Conservation (phyloP, 2,797 vertebrate species). For the Pristis pectinata region DNA sequence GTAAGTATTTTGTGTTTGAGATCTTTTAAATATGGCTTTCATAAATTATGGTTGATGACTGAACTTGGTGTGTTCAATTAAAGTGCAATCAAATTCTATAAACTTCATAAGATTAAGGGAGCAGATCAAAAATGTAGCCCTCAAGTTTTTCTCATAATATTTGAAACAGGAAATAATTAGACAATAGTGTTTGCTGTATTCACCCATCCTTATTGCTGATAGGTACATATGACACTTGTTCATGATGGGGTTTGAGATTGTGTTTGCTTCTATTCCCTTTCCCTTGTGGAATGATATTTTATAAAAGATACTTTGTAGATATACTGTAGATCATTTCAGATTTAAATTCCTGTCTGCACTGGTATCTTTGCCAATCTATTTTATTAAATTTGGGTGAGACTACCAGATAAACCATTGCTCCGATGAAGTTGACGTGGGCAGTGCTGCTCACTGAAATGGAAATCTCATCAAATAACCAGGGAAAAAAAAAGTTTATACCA, state of each 20-base stretch:
- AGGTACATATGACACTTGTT: not conserved
- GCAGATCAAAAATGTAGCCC: not conserved
- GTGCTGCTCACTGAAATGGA: not conserved
- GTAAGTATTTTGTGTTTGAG: slow-evolving; percentile 47
- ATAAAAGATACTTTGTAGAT: not conserved
- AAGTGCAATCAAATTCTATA: not conserved
- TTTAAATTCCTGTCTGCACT: not conserved
- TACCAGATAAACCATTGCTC: not conserved
- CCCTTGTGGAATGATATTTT: not conserved
- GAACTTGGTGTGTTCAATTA: not conserved
- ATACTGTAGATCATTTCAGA: not conserved
- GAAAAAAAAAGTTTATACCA: not conserved
- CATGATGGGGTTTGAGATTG: not conserved
- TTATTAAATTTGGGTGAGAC: not conserved
- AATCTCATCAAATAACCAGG: not conserved
- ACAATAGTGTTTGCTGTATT: not conserved
- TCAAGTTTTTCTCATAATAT: not conserved
- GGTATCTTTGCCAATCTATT: not conserved
- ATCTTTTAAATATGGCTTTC: slow-evolving; percentile 6
- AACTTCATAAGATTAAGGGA: not conserved
- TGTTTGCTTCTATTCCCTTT: not conserved
- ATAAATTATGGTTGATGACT: not conserved
- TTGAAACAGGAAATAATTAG: not conserved
- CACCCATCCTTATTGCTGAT: not conserved
- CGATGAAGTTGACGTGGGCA: not conserved